Percentiles rank a stretch among this genome's conserved stretches.
Evolutionary conservation across 2,113 vertebrate species (phyloP).

Genomic region (Manacus vitellinus): DNA sequence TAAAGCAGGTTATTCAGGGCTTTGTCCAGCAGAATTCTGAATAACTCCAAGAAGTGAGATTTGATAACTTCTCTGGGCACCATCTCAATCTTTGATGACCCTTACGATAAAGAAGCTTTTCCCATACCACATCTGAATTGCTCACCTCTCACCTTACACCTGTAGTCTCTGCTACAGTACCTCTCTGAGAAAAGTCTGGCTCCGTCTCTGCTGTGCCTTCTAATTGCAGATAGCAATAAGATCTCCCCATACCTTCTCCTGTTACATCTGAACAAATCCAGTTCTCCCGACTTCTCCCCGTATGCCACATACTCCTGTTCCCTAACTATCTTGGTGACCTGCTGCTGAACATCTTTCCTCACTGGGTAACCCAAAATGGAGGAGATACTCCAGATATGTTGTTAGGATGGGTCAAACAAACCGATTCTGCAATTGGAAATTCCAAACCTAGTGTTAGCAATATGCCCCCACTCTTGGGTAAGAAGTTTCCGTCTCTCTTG

Average conservation of each 20-base stretch:
- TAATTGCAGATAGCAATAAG: not conserved
- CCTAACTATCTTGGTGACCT: not conserved
- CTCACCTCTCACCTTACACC: rapidly evolving
- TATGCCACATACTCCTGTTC: rapidly evolving
- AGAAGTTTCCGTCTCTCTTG: not conserved
- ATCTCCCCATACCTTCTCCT: not conserved
- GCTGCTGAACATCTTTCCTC: not conserved
- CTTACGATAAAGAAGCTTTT: not conserved
- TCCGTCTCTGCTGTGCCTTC: not conserved
- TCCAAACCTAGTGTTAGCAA: not conserved
- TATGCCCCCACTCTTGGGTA: rapidly evolving
- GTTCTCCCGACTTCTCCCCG: not conserved
- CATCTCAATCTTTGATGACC: not conserved
- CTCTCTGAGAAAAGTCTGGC: not conserved
- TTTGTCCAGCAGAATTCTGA: not conserved
- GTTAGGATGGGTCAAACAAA: not conserved
- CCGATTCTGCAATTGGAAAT: not conserved
- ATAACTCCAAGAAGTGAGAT: not conserved
- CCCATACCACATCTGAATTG: not conserved
- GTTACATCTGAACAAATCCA: not conserved
- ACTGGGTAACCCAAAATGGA: not conserved
- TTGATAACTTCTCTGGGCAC: not conserved
- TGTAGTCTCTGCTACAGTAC: not conserved
- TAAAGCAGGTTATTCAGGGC: not conserved
- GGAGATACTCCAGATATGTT: not conserved